Conservation (phyloP, 2,797 vertebrate species). For the Sebastes oblongus region DNA sequence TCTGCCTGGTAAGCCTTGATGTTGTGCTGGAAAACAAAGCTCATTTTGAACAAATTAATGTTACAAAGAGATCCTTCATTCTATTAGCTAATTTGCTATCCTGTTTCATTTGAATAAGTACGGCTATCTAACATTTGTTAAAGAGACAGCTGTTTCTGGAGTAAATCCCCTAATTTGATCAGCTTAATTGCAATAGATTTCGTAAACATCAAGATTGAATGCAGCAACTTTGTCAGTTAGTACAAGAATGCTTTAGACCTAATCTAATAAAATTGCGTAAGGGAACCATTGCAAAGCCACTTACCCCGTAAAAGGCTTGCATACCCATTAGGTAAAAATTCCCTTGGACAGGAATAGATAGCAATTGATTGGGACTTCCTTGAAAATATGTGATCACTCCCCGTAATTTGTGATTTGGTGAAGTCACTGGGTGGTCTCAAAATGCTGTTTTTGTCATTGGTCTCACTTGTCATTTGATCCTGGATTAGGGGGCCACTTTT, state of each 20-base stretch:
- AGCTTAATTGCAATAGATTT: slow-evolving; percentile 86
- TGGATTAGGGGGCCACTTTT: slow-evolving; percentile 66
- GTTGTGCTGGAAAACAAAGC: slow-evolving; percentile 65
- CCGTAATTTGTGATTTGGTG: slow-evolving; percentile 79
- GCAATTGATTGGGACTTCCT: slow-evolving; percentile 85
- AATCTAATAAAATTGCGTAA: slow-evolving; percentile 84
- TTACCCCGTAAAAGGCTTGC: slow-evolving; percentile 81
- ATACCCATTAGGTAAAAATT: slow-evolving; percentile 81
- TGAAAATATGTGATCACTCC: slow-evolving; percentile 82
- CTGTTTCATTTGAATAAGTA: slow-evolving; percentile 83
- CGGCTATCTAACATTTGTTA: slow-evolving; percentile 81
- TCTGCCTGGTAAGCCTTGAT: slow-evolving; percentile 12
- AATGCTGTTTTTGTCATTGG: slow-evolving; percentile 74
- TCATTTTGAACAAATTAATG: slow-evolving; percentile 78
- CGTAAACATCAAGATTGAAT: slow-evolving; percentile 87
- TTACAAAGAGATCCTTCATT: slow-evolving; percentile 79
- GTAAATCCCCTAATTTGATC: slow-evolving; percentile 85
- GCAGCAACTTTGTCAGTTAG: slow-evolving; percentile 84
- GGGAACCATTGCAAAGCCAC: slow-evolving; percentile 81
- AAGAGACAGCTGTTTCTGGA: slow-evolving; percentile 80
- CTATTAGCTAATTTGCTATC: slow-evolving; percentile 82
- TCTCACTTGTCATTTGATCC: slow-evolving; percentile 79
- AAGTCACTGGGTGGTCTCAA: slow-evolving; percentile 74
- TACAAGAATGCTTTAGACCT: slow-evolving; percentile 82
- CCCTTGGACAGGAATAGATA: slow-evolving; percentile 81